phyloP scores from a whole-genome alignment of 1,140 invertebrate genomes.

The Tetramorium simillimum region DNA sequence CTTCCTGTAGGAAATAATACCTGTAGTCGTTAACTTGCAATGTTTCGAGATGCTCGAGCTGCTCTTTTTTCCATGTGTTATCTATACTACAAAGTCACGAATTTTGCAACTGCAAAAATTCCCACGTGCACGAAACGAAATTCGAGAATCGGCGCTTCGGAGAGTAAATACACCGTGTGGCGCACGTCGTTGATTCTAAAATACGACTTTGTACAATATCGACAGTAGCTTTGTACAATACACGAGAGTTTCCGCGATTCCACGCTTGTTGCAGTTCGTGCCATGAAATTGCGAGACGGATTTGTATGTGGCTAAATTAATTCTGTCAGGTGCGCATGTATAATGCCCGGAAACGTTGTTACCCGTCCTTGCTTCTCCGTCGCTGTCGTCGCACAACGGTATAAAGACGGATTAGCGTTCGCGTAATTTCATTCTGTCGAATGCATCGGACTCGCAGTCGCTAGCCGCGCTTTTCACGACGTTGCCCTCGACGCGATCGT shows the following conservation, averaged over 20 bases:
- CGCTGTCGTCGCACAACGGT: conserved; percentile 44
- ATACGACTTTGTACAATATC: conserved; percentile 41
- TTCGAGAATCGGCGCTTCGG: background rate
- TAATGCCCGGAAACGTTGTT: conserved; percentile 42
- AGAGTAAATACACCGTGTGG: conserved; percentile 8
- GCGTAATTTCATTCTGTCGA: conserved; percentile 50
- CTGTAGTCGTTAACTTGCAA: background rate
- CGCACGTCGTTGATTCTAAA: conserved; percentile 39
- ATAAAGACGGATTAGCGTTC: conserved; percentile 57
- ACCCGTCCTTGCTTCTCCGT: conserved; percentile 22
- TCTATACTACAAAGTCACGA: background rate
- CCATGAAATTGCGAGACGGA: conserved; percentile 55
- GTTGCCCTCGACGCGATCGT: background rate
- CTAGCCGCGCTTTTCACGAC: background rate
- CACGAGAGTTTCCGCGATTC: conserved; percentile 29
- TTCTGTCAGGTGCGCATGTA: conserved; percentile 46
- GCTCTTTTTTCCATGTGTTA: background rate
- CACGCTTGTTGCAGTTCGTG: conserved; percentile 29
- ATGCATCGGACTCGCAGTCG: conserved; percentile 1
- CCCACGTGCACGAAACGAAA: background rate
- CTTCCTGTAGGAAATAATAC: background rate
- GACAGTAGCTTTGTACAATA: conserved; percentile 28
- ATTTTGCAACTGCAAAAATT: background rate
- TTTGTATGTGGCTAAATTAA: conserved; percentile 56
- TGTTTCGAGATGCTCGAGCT: background rate